phyloP scores from a whole-genome alignment of 1,140 invertebrate genomes.

The Spodoptera frugiperda region DNA sequence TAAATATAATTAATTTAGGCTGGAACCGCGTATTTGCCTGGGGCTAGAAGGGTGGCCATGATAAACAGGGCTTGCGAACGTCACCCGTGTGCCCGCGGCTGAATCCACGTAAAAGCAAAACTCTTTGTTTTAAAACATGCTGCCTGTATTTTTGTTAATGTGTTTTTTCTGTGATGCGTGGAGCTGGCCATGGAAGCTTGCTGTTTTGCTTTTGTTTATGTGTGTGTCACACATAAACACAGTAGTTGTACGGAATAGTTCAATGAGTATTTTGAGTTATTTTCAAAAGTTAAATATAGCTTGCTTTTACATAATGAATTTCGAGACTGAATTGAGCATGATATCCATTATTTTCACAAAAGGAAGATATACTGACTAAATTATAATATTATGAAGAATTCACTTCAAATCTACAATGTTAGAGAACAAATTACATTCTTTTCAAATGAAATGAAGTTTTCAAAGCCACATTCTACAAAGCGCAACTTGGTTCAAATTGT shows the following conservation, averaged over 20 bases:
- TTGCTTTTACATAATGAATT: no score
- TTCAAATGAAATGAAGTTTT: neutral
- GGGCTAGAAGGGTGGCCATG: neutral
- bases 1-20: slow-evolving; percentile 23
- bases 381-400: no score
- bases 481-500: slow-evolving; percentile 2
- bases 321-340: no score
- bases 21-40: neutral
- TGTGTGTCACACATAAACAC: neutral
- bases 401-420: no score
- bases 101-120: neutral
- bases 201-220: neutral
- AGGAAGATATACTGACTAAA: no score
- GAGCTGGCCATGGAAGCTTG: no score
- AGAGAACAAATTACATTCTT: no score
- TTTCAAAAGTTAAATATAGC: no score
- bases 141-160: neutral
- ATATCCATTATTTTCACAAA: no score
- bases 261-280: no score
- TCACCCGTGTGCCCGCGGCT: neutral
- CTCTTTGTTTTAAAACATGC: slow-evolving; percentile 7
- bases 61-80: neutral
- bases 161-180: neutral
- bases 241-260: no score
- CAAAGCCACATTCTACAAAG: neutral